phyloP scores from a whole-genome alignment of 2,797 vertebrate species.

The Catostomus latipinnis region DNA sequence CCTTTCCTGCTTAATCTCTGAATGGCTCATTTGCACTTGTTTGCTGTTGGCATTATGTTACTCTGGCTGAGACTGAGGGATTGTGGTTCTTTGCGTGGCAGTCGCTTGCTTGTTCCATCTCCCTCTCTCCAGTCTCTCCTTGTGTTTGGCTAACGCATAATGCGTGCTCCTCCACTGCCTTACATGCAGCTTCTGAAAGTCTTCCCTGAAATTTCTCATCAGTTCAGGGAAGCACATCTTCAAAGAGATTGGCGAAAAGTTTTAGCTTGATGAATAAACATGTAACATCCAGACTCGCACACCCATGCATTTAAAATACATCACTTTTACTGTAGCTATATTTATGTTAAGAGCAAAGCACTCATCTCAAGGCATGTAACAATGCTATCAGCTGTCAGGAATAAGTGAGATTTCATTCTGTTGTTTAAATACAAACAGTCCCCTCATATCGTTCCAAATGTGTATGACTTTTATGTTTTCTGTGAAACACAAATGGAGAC shows the following conservation, averaged over 20 bases:
- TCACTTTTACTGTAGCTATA: not conserved
- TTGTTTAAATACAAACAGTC: not conserved
- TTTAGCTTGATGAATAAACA: not conserved
- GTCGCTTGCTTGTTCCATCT: constrained; percentile 59
- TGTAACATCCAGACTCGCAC: not conserved
- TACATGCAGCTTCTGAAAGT: constrained; percentile 73
- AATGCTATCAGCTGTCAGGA: not conserved
- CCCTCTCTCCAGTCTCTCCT: constrained; percentile 61
- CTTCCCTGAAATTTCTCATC: constrained; percentile 72
- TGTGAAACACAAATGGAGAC: too few relatives aligned
- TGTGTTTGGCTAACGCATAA: constrained; percentile 66
- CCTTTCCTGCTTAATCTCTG: constrained; percentile 36
- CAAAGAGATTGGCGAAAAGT: constrained; percentile 62
- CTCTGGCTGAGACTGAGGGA: constrained; percentile 55
- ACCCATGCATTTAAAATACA: constrained; percentile 1
- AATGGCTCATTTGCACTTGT: constrained; percentile 62
- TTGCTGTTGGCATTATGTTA: constrained; percentile 58
- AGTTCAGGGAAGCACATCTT: constrained; percentile 74
- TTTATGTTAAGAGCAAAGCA: not conserved
- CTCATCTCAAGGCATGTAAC: not conserved
- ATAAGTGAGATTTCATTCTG: not conserved
- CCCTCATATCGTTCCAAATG: too few relatives aligned
- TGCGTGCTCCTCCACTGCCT: constrained; percentile 67
- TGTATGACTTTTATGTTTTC: too few relatives aligned
- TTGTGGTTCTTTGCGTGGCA: constrained; percentile 64